These are phyloP conservation scores for Uria lomvia DNA, from an alignment of 2,113 vertebrate species.

Conservation along the genomic window DNA sequence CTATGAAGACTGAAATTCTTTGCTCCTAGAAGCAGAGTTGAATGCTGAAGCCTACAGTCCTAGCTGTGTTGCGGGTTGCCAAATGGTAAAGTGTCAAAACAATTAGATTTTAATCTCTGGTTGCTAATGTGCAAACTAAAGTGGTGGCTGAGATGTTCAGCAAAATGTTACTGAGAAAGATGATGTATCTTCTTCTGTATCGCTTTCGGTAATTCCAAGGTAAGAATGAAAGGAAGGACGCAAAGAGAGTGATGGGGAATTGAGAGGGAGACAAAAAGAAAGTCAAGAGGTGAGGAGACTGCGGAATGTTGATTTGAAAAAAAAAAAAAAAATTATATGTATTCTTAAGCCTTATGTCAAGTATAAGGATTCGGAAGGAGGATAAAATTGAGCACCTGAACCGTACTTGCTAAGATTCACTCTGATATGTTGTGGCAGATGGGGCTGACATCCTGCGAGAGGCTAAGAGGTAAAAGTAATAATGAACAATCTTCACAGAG, in stretches of 20 bases:
- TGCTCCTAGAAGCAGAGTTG: neutral
- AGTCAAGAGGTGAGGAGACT: neutral
- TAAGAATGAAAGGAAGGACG: neutral
- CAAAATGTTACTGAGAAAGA: constrained; percentile 23
- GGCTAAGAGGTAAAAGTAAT: neutral
- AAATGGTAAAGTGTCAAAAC: neutral
- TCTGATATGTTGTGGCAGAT: neutral
- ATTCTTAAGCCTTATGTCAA: constrained; percentile 33
- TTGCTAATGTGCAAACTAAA: constrained; percentile 9
- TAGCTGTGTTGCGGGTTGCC: neutral
- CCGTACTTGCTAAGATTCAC: neutral
- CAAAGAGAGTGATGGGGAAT: neutral
- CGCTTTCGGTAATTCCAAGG: neutral
- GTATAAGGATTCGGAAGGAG: constrained; percentile 13
- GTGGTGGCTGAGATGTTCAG: neutral
- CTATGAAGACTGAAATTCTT: neutral
- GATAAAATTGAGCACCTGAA: constrained; percentile 30
- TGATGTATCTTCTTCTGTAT: neutral
- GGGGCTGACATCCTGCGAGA: constrained; percentile 25
- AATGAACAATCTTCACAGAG: constrained; percentile 4
- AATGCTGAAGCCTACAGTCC: neutral
- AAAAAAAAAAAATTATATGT: neutral
- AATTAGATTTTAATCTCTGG: constrained; percentile 25
- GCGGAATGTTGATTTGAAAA: neutral
- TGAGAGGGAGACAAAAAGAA: neutral